Conservation (phyloP, 2,113 vertebrate genomes). For the Centropus unirufus region DNA sequence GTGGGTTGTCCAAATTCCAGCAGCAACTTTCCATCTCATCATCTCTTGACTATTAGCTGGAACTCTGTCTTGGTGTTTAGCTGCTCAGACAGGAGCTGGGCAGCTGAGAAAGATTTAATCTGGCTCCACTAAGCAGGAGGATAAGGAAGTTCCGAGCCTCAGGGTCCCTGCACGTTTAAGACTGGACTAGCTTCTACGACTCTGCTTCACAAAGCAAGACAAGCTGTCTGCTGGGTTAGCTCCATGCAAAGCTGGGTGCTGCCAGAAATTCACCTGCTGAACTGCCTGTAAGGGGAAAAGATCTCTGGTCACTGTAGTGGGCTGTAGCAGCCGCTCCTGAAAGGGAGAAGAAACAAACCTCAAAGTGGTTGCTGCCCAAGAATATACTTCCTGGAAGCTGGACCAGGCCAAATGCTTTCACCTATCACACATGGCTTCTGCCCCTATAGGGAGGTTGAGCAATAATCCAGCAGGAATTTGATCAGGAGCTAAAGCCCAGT, state of each 20-base stretch:
- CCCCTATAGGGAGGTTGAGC: background rate
- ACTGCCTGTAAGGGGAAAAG: background rate
- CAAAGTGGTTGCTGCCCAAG: background rate
- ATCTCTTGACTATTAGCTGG: background rate
- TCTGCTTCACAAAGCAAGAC: background rate
- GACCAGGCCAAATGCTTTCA: background rate
- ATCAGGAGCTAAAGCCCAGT: background rate
- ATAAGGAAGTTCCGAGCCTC: background rate
- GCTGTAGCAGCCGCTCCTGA: background rate
- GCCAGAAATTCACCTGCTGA: background rate
- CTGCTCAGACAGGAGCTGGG: background rate
- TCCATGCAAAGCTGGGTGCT: background rate
- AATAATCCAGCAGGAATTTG: conserved; percentile 10
- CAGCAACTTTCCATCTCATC: background rate
- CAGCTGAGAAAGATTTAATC: background rate
- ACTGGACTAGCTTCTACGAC: background rate
- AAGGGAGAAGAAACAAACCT: background rate
- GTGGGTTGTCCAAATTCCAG: background rate
- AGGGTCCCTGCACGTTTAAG: background rate
- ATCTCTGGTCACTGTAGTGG: accelerated
- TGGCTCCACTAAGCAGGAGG: background rate
- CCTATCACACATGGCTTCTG: background rate
- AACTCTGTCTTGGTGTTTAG: background rate
- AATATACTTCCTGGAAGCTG: background rate
- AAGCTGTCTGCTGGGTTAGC: background rate